Evolutionary conservation across 1,140 invertebrate genomes (phyloP).

Genomic region (Leptinotarsa undecemlineata): DNA sequence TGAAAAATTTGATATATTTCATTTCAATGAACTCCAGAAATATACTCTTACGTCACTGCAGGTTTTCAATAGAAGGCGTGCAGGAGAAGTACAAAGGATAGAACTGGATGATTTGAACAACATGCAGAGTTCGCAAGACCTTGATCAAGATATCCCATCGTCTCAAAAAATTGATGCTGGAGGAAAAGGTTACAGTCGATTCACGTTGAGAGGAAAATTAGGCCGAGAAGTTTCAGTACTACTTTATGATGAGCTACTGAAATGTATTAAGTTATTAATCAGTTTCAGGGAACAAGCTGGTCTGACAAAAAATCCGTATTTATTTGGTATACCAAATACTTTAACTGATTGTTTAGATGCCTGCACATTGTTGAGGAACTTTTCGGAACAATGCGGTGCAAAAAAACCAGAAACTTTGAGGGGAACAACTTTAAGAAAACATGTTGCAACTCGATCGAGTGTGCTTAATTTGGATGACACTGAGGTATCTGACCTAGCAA

Average conservation of each 20-base stretch:
- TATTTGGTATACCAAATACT: background rate
- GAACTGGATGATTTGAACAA: background rate
- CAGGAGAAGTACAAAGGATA: conserved; percentile 14
- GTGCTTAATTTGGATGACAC: background rate
- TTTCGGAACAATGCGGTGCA: background rate
- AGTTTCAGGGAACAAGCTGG: background rate
- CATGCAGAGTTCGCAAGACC: no score
- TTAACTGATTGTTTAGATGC: background rate
- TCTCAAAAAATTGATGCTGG: no score
- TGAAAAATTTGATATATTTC: background rate
- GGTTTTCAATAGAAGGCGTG: conserved; percentile 18
- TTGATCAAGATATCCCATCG: no score
- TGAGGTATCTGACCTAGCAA: background rate
- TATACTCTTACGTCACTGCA: background rate
- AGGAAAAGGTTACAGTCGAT: background rate
- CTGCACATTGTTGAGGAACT: background rate
- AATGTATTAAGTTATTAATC: background rate
- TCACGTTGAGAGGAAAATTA: background rate
- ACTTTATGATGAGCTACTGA: background rate
- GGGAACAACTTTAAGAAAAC: background rate
- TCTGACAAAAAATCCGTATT: background rate
- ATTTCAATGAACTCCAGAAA: background rate
- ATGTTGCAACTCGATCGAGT: background rate
- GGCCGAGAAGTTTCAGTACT: background rate
- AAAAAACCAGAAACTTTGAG: background rate